A percentile compares a stretch with the other conserved stretches of the same genome.
Conservation (phyloP, 2,797 vertebrate genomes). For the Gymnopithys bicolor region DNA sequence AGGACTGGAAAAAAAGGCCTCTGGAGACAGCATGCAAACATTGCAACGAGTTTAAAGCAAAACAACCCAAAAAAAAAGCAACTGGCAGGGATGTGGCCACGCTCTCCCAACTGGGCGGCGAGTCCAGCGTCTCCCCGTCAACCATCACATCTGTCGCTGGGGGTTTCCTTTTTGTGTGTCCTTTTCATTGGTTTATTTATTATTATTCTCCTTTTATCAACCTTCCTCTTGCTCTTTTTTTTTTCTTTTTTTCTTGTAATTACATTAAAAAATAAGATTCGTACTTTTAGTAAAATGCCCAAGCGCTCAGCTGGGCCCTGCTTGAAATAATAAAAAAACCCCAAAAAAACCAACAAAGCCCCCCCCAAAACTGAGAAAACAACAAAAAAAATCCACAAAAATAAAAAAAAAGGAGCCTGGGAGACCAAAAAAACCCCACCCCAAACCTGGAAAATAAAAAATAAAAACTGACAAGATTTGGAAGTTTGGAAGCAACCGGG, state of each 20-base stretch:
- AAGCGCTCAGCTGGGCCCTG: constrained; percentile 59
- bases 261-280: constrained; percentile 82
- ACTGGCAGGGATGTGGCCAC: neutral
- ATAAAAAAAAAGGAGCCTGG: neutral
- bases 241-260: constrained; percentile 30
- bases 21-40: constrained; percentile 84
- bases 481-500: constrained; percentile 66
- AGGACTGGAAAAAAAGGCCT: constrained; percentile 79
- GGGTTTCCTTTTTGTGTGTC: constrained; percentile 21
- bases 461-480: constrained; percentile 19
- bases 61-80: constrained; percentile 71
- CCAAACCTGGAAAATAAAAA: neutral
- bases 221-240: neutral
- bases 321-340: constrained; percentile 74
- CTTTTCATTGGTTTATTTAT: constrained; percentile 35
- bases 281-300: constrained; percentile 81
- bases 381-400: neutral
- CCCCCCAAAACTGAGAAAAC: neutral
- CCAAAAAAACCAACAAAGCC: constrained; percentile 35
- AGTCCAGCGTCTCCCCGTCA: neutral
- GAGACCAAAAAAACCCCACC: neutral
- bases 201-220: constrained; percentile 30
- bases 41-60: constrained; percentile 79
- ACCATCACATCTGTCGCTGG: constrained; percentile 52
- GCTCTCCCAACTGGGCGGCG: neutral